Conservation (phyloP, 2,888 invertebrate genomes). For the Harpalus rufipes region DNA sequence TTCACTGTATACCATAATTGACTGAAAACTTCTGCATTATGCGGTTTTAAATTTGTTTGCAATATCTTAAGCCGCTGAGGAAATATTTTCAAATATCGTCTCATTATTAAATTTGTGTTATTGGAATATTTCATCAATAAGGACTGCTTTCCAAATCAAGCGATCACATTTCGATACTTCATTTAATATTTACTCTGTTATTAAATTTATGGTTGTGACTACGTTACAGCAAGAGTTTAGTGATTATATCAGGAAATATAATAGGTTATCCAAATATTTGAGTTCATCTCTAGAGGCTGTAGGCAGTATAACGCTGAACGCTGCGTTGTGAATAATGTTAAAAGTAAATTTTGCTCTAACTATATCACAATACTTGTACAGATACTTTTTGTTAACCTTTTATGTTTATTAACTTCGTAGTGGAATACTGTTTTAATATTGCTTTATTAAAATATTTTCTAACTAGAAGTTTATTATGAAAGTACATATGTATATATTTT, state of each 20-base stretch:
- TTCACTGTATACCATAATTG: no score
- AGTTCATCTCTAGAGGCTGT: conserved; percentile 30
- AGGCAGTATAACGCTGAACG: conserved; percentile 22
- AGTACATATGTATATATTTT: no score
- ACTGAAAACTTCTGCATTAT: no score
- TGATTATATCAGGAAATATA: conserved; percentile 40
- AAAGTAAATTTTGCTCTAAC: conserved; percentile 15
- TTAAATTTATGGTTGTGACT: conserved; percentile 17
- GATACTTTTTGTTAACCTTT: not conserved
- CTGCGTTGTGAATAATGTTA: conserved; percentile 25
- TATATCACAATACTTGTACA: not conserved
- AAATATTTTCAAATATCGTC: no score
- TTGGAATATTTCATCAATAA: no score
- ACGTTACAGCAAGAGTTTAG: not conserved
- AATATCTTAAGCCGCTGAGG: no score
- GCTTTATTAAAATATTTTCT: not conserved
- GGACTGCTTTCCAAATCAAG: not conserved
- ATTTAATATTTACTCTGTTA: not conserved
- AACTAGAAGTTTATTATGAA: not conserved
- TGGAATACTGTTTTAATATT: conserved; percentile 1
- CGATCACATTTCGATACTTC: conserved; percentile 29
- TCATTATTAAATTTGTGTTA: no score
- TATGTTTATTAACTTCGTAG: not conserved
- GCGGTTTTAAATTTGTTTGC: no score
- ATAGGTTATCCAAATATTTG: conserved; percentile 40